A percentile compares a stretch with the other conserved stretches of the same genome.
phyloP scores from a whole-genome alignment of 2,888 invertebrate genomes.

The Xestia sexstrigata region DNA sequence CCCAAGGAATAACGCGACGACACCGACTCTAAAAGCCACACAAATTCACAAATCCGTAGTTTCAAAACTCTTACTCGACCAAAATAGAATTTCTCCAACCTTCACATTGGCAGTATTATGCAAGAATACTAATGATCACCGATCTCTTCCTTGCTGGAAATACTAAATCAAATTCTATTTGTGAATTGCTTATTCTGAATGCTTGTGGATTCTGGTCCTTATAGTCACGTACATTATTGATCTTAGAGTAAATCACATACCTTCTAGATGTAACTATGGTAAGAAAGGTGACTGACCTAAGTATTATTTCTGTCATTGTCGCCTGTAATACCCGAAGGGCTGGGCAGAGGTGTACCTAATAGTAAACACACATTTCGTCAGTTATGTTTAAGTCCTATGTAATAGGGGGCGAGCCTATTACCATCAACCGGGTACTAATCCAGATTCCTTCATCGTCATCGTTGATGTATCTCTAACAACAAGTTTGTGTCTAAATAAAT shows the following conservation, averaged over 20 bases:
- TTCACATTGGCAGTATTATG: conserved; percentile 62
- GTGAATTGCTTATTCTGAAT: conserved; percentile 69
- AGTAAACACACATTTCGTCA: not conserved
- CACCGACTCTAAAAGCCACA: conserved; percentile 1
- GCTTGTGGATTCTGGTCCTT: conserved; percentile 43
- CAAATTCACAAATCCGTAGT: conserved; percentile 30
- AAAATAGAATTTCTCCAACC: conserved; percentile 35
- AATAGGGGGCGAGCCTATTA: not conserved
- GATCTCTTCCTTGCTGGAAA: conserved; percentile 62
- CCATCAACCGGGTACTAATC: not conserved
- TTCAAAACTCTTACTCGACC: conserved; percentile 26
- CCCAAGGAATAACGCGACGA: conserved; percentile 4
- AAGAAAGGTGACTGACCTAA: not conserved
- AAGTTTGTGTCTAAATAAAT: not conserved
- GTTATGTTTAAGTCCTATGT: not conserved
- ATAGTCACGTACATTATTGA: conserved; percentile 73
- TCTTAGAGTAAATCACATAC: conserved; percentile 66
- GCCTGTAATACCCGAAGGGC: not conserved
- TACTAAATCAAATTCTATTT: conserved; percentile 70
- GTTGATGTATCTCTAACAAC: too few relatives aligned
- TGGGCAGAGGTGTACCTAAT: not conserved
- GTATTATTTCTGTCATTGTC: not conserved
- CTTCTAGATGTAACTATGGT: not conserved
- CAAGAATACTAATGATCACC: conserved; percentile 64
- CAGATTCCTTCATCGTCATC: not conserved